Conservation (phyloP, 2,888 invertebrate species). For the Euphydryas editha region DNA sequence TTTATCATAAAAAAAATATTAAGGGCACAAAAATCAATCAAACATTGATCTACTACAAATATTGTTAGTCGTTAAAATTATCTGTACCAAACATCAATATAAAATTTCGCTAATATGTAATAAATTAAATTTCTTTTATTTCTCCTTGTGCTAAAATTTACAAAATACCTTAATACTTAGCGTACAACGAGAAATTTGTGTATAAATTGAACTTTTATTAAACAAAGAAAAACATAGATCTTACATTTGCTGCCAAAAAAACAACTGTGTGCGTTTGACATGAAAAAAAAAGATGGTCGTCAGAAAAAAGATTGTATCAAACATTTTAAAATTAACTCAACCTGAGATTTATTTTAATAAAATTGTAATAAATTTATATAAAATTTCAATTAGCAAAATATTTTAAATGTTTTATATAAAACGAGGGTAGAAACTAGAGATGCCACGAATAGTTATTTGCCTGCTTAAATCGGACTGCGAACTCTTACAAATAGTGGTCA, state of each 20-base stretch:
- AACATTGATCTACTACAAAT: too few species aligned
- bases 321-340: not conserved
- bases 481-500: too few species aligned
- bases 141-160: not conserved
- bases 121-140: not conserved
- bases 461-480: too few species aligned
- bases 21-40: too few species aligned
- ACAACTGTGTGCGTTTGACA: not conserved
- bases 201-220: not conserved
- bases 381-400: constrained; percentile 17
- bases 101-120: not conserved
- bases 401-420: constrained; percentile 10
- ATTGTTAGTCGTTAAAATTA: not conserved
- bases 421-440: too few species aligned
- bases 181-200: not conserved
- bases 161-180: not conserved
- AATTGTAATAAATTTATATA: constrained; percentile 3
- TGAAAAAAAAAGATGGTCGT: constrained; percentile 5
- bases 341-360: not conserved
- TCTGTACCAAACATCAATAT: not conserved
- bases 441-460: too few species aligned
- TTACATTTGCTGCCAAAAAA: constrained; percentile 5
- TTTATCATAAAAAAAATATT: too few species aligned
- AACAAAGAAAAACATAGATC: not conserved
- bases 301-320: not conserved